Evolutionary conservation across 2,797 vertebrate genomes (phyloP), one percentile per base, ranked within the genome.

Genomic region (Lindbergichthys nudifrons): DNA sequence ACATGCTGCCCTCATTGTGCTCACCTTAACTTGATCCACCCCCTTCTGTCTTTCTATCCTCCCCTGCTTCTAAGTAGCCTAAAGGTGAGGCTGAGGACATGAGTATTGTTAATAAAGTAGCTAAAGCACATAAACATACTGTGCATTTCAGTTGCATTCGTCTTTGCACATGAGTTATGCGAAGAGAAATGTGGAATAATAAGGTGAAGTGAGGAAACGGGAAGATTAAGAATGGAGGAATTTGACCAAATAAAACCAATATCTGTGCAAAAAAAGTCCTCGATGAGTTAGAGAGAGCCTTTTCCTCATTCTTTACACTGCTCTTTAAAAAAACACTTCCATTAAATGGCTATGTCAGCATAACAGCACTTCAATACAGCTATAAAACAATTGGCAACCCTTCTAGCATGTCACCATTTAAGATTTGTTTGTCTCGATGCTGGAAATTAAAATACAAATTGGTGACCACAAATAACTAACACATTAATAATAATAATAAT

Each of bases 1-100:
- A 67, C 65, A 23, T 65, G 72, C 21, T 60, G 72, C 21, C 70
- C 52, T 58, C 75, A 23, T 12, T 70, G 62, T 70, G 70, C 70
- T 77, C 79, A 65, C 46, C 67, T 85, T 68, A 45, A 60, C 70
- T 70, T 78, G 69, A 80, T 81, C 50, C 63, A 21, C 56, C 51
- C 4, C 32, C 61, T 56, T 19, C 57, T 68, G 65, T 61, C 63
- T 19, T 19, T 12, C n/a, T 65, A 42, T 30, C 10, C 41, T 47
- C 46, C 48, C 21, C 41, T 19, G 19, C 30, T 14, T 43, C 32
- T 26, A 39, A 56, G 47, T 12, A 65, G 50, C 23, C 13, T 6
- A 53, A 54, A 46, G 61, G 61, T 71, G 63, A 80, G 3, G 23
- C 43, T 58, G 43, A 70, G 62, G 63, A 75, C 60, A 59, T 12